Evolutionary conservation across 2,797 vertebrate species (phyloP), one percentile per base, ranked within the genome.

Genomic region (Leuciscus waleckii): DNA sequence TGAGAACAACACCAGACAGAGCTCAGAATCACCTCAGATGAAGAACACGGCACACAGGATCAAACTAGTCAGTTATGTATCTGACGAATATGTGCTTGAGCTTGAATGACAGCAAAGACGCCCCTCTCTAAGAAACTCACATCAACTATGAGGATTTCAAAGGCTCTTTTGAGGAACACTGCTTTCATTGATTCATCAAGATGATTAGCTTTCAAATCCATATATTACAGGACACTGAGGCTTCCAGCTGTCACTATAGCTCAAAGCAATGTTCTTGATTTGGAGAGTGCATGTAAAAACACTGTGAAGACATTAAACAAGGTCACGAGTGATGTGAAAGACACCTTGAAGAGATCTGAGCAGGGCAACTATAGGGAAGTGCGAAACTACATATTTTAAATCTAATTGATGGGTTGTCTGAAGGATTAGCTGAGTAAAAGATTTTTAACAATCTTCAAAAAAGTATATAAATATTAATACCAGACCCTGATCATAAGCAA

Each of bases 131-230:
- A 84, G 74, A 58, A 69, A 43, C 13, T 7, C 63, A 46, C 65
- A 35, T 85, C 67, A 63, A 54, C 29, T 37, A 7, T 39, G 37
- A 70, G 23, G 16, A 10, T 73, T 79, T 85, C 54, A 85, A 85
- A 79, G 39, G 39, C 21, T 85, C 68, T 73, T 84, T 79, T 79
- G 68, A 85, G 76, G 39, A 61, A 54, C 26, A 26, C 39, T 73
- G 83, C 67, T 61, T 78, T 79, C 81, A 73, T 78, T 83, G 65
- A 77, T 86, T 79, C 4, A 46, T 79, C 81, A 79, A 67, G 75
- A 54, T 79, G 56, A 79, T 83, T 87, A 84, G 63, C 77, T 83
- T 74, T 80, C 82, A 83, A 43, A 68, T 82, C 39, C 79, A 65
- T 23, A 80, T 77, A 61, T 82, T 68, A 86, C 37, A 58, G 73